Base-by-base conservation (phyloP, 2,113 vertebrate species). In the Hippoglossus stenolepis region DNA sequence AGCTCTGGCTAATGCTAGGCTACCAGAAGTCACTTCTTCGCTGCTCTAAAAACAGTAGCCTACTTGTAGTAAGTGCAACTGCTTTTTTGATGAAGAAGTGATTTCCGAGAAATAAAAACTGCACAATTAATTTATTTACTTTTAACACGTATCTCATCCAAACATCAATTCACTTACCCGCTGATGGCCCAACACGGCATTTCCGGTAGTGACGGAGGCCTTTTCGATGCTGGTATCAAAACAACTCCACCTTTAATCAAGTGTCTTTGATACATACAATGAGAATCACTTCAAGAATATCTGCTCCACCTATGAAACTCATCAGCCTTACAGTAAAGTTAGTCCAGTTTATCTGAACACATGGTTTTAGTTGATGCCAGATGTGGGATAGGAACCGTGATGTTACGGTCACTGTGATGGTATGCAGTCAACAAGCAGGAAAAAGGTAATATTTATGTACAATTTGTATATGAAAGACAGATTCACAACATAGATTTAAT, bases 321-420 rank as follows among this genome's bases (percentile, higher is more conserved):
- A 15, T 9, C 21, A 43, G 59, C 43, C 13, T 17, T 77, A 28
- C 10, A 21, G 21, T 56, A 35, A 57, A 47, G 35, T 45, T 23
- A 47, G 23, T 31, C 0, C 5, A 49, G 26, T 59, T 53, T 28
- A 20, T 31, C 13, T 31, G 18, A 13, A 58, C 66, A 71, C 21
- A 20, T 79, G 47, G 24, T 62, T 79, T 68, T 11, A 31, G n/a
- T 77, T 64, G 62, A 10, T 18, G 4, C 17, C 57, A 68, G 47
- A 51, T 72, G 63, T 40, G 14, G 21, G 45, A 65, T 18, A 60
- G 7, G 56, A 74, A 60, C 43, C 26, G 28, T 53, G 18, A 60
- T 57, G 45, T 66, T 53, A n/a, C 15, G 18, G 15, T 74, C 40
- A 51, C 18, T 24, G 45, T 63, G 18, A 28, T 51, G 65, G 61